Base-by-base conservation (phyloP, 2,797 vertebrate genomes). In the Leptatherina wallacei region DNA sequence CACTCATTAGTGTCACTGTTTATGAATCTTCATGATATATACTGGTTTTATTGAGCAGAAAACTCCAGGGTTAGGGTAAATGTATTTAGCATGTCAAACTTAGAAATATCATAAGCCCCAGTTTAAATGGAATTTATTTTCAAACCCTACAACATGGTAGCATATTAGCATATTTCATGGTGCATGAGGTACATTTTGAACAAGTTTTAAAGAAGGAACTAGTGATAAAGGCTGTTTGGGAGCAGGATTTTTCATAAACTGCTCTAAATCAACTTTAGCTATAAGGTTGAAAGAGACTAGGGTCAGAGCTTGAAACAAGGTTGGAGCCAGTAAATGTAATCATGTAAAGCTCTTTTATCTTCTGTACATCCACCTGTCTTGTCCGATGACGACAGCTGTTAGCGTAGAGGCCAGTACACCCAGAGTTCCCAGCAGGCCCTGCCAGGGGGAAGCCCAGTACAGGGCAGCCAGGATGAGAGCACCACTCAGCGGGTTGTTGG, bases 401-500 rank as follows among this genome's bases (percentile, higher is more conserved):
- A 94, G 54, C 5, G 91, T 95, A 3, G 94, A 94, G 20, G 76
- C 76, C 80, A 94, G 80, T 2, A 92, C 69, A 2, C 94, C 94
- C 51, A 93, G 52, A 22, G 85, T 86, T 71, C 93, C 94, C 81
- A 95, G 87, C 59, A 94, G 84, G 65, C 86, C 77, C 64, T 93
- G 90, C 93, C 94, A 95, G 74, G 90, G 93, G 80, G 91, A 94
- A 32, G 78, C 81, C 89, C 94, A 87, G 82, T 57, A 82, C 68
- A 95, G 73, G 0, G 94, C 91, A 6, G 67, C 70, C 81, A 94
- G 69, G 69, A 94, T 93, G 76, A 95, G 76, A 66, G 69, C 89
- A 2, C 94, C 94, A 42, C 92, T 93, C 78, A 94, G 65, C 0
- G 94, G 94, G 86, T 94, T 95, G 86, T 95, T 93, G 54, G 91